Percentiles rank a stretch among this genome's conserved stretches.
These are phyloP conservation scores for Trypoxylon attenuatum DNA, from an alignment of 2,888 invertebrate genomes.

Conservation along the genomic window DNA sequence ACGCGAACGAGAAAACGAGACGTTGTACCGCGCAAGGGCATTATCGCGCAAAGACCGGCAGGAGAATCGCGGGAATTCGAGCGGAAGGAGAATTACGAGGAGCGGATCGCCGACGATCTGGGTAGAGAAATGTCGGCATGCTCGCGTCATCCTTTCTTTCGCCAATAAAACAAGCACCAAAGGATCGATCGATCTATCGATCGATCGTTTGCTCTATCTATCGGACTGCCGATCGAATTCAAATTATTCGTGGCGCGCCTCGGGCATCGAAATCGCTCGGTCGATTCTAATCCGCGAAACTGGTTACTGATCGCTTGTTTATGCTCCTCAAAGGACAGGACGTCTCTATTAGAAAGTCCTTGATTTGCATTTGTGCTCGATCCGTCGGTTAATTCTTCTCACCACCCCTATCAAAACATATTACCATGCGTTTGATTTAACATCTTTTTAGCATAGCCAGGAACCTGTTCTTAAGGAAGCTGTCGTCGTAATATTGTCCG, in stretches of 20 bases:
- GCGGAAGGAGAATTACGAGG: slow-evolving; percentile 50
- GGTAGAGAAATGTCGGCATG: slow-evolving; percentile 13
- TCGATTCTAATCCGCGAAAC: slow-evolving; percentile 25
- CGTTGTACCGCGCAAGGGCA: slow-evolving; percentile 31
- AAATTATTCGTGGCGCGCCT: slow-evolving; percentile 32
- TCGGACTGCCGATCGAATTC: slow-evolving; percentile 31
- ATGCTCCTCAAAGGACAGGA: neutral
- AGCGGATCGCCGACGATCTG: slow-evolving; percentile 17
- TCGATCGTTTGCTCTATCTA: no score
- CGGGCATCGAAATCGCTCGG: slow-evolving; percentile 22
- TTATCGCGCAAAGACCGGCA: slow-evolving; percentile 39
- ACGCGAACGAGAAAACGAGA: slow-evolving; percentile 33
- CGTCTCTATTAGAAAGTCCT: slow-evolving; percentile 24
- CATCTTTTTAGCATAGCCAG: no score
- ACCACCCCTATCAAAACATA: no score
- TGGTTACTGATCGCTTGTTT: slow-evolving; percentile 1
- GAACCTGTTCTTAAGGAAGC: no score
- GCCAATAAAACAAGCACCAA: slow-evolving; percentile 3
- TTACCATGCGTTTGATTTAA: no score
- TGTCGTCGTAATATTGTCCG: no score
- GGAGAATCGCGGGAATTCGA: slow-evolving; percentile 56
- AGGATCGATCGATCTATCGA: slow-evolving; percentile 20
- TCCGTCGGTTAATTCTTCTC: neutral
- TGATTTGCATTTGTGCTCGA: neutral
- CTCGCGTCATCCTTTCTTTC: slow-evolving; percentile 18